Percentiles rank a stretch among this genome's conserved stretches.
These are phyloP conservation scores for Stylophora pistillata DNA, from an alignment of 64 coral and sea anemone genomes.

Conservation along the genomic window DNA sequence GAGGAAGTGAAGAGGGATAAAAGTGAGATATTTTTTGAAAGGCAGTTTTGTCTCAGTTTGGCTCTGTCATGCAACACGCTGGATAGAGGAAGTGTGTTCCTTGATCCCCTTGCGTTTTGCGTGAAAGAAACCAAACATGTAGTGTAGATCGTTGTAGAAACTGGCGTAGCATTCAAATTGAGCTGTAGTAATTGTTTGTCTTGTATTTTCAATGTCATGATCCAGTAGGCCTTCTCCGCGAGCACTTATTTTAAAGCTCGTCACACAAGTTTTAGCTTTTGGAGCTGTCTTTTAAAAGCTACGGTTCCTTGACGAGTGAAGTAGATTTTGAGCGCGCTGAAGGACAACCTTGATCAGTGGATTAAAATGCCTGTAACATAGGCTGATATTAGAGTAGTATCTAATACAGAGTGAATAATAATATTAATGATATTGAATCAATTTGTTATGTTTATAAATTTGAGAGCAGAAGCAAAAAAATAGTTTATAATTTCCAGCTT, in stretches of 20 bases:
- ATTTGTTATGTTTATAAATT: slow-evolving; percentile 9
- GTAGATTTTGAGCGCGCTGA: not conserved
- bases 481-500: not conserved
- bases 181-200: too few species aligned
- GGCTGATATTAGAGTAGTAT: not conserved
- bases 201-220: too few species aligned
- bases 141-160: too few species aligned
- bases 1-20: too few species aligned
- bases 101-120: too few species aligned
- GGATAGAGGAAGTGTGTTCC: too few species aligned
- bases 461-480: not conserved
- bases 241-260: not conserved
- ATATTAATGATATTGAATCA: slow-evolving; percentile 14
- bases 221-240: not conserved
- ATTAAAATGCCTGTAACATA: not conserved
- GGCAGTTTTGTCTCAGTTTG: too few species aligned
- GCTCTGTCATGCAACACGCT: too few species aligned
- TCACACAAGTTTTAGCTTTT: not conserved
- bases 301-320: not conserved
- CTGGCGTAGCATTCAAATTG: too few species aligned
- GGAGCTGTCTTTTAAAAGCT: not conserved
- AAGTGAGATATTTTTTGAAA: too few species aligned
- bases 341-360: not conserved
- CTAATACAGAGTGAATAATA: not conserved
- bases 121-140: too few species aligned